phyloP scores from a whole-genome alignment of 2,888 invertebrate genomes.

The Didymodactylos carnosus region DNA sequence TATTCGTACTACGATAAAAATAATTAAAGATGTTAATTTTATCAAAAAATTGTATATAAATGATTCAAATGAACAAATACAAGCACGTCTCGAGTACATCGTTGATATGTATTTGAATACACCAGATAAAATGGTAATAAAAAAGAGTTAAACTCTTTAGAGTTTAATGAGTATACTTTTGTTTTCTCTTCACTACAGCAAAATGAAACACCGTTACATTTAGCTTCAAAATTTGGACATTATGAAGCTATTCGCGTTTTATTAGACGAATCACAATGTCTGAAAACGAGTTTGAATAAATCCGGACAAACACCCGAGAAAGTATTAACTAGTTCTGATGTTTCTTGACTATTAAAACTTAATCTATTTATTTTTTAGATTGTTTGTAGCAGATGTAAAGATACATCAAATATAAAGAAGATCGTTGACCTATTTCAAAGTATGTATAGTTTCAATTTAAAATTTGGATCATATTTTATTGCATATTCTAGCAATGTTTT shows the following conservation, averaged over 20 bases:
- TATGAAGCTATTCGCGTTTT: constrained; percentile 56
- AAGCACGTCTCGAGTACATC: constrained; percentile 38
- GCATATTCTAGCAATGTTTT: constrained; percentile 48
- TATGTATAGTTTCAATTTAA: constrained; percentile 21
- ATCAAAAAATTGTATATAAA: constrained; percentile 55
- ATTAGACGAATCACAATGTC: constrained; percentile 59
- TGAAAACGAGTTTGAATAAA: constrained; percentile 51
- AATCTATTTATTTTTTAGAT: constrained; percentile 40
- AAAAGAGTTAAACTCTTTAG: too few relatives aligned
- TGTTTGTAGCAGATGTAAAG: constrained; percentile 48
- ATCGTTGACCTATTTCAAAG: constrained; percentile 47
- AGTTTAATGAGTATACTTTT: background rate
- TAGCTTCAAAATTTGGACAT: constrained; percentile 73
- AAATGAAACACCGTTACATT: constrained; percentile 69
- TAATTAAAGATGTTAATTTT: constrained; percentile 54
- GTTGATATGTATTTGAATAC: constrained; percentile 76
- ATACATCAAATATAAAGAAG: constrained; percentile 35
- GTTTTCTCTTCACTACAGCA: constrained; percentile 18
- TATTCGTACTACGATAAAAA: constrained; percentile 54
- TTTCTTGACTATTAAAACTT: constrained; percentile 12
- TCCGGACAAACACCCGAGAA: too few relatives aligned
- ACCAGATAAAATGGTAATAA: constrained; percentile 66
- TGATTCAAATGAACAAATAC: constrained; percentile 40
- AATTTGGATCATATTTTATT: too few relatives aligned
- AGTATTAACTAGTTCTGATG: too few relatives aligned